These are phyloP conservation scores for Kuschelorhynchus macadamiae DNA, from an alignment of 2,888 invertebrate species.

Conservation along the genomic window DNA sequence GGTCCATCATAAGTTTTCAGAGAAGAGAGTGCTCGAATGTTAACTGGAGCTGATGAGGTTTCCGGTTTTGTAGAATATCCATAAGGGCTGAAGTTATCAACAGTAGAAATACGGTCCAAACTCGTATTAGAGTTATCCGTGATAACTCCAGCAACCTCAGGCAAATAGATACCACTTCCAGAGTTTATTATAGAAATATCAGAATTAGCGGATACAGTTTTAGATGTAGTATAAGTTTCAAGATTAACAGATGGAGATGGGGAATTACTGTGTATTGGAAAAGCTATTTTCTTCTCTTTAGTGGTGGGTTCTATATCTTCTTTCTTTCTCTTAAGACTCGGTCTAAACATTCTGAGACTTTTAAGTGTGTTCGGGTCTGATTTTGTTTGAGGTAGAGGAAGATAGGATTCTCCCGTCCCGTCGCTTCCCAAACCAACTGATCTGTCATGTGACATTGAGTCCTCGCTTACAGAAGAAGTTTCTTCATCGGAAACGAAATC, in stretches of 20 bases:
- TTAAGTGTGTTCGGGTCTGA: conserved; percentile 72
- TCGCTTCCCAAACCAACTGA: conserved; percentile 70
- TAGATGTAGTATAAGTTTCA: not conserved
- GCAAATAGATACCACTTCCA: conserved; percentile 3
- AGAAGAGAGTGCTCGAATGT: conserved; percentile 13
- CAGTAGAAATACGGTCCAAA: not conserved
- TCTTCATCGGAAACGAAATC: conserved; percentile 59
- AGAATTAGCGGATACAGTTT: too few species aligned
- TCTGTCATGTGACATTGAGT: conserved; percentile 69
- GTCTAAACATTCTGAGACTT: conserved; percentile 71
- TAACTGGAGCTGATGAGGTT: not conserved
- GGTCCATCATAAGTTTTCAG: not conserved
- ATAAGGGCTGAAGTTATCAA: conserved; percentile 18
- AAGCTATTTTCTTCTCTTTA: conserved; percentile 20
- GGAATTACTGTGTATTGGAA: not conserved
- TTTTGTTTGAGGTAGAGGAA: conserved; percentile 52
- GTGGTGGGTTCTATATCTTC: conserved; percentile 29
- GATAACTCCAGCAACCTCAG: conserved; percentile 20
- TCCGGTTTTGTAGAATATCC: conserved; percentile 6
- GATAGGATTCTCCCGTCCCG: conserved; percentile 61
- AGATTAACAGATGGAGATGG: not conserved
- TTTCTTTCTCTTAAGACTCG: conserved; percentile 62
- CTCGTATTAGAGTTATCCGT: conserved; percentile 2
- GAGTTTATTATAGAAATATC: not conserved
- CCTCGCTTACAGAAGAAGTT: conserved; percentile 64